These are phyloP conservation scores for Poecilia latipinna DNA, from an alignment of 2,113 vertebrate genomes.

Conservation along the genomic window DNA sequence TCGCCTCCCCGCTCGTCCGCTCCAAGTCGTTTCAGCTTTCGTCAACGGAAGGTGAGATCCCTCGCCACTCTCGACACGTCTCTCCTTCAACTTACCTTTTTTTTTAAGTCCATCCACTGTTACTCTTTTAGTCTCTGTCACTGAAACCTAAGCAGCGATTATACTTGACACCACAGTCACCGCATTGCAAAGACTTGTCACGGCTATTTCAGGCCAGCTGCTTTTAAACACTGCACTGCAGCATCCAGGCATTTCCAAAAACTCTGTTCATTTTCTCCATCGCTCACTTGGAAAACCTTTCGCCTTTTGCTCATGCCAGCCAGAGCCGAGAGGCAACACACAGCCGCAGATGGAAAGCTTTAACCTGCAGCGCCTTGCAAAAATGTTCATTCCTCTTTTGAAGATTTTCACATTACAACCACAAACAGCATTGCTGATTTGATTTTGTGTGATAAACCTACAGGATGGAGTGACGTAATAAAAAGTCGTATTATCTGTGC, in stretches of 20 bases:
- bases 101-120: slow-evolving; percentile 6
- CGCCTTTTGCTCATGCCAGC: slow-evolving; percentile 9
- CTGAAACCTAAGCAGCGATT: slow-evolving; percentile 15
- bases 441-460: not conserved
- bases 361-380: slow-evolving; percentile 30
- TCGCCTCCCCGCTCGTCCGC: slow-evolving; percentile 91
- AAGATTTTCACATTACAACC: not conserved
- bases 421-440: not conserved
- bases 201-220: not conserved
- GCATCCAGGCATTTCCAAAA: not conserved
- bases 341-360: slow-evolving; percentile 27
- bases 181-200: not conserved
- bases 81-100: slow-evolving; percentile 18
- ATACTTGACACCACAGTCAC: not conserved
- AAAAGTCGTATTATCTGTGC: not conserved
- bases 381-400: not conserved
- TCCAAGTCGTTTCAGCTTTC: slow-evolving; percentile 95
- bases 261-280: slow-evolving; percentile 10
- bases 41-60: slow-evolving; percentile 88
- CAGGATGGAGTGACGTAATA: not conserved
- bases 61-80: not conserved
- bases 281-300: slow-evolving; percentile 1
- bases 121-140: slow-evolving; percentile 14
- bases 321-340: slow-evolving; percentile 14
- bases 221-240: slow-evolving; percentile 1